Conservation (phyloP, 2,888 invertebrate genomes). For the Allygus modestus region DNA sequence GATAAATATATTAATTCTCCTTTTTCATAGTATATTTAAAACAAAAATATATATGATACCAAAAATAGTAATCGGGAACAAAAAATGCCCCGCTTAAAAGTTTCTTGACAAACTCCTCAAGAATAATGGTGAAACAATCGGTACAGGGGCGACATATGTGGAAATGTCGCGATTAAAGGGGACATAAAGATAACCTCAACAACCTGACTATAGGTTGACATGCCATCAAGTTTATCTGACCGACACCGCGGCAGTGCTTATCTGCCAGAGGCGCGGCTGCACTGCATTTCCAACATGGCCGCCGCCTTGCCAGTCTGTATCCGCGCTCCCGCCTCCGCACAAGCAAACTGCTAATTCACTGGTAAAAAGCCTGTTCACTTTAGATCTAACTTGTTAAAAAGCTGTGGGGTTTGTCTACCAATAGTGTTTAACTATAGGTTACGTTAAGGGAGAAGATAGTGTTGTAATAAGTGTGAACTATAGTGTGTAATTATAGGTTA, state of each 20-base stretch:
- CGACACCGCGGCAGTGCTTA: slow-evolving; percentile 4
- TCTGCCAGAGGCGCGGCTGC: slow-evolving; percentile 8
- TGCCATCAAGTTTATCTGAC: slow-evolving; percentile 56
- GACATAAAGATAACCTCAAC: slow-evolving; percentile 52
- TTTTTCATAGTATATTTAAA: no score
- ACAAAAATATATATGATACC: no score
- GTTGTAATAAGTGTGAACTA: not conserved
- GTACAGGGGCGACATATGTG: not conserved
- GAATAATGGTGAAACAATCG: not conserved
- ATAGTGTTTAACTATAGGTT: not conserved
- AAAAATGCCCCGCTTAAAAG: no score
- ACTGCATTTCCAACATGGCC: slow-evolving; percentile 52
- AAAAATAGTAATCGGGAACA: no score
- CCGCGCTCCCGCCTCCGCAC: not conserved
- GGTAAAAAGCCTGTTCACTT: not conserved
- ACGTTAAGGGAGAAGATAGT: not conserved
- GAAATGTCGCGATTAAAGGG: slow-evolving; percentile 16
- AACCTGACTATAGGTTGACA: slow-evolving; percentile 57
- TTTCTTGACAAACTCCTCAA: not conserved
- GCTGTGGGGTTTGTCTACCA: not conserved
- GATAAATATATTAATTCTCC: no score
- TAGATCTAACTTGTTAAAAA: not conserved
- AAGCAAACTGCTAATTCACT: not conserved
- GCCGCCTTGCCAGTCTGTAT: not conserved
- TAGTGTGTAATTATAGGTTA: slow-evolving; percentile 6